These are phyloP conservation scores for Caradrina kadenii DNA, from an alignment of 2,888 invertebrate genomes.

Conservation along the genomic window DNA sequence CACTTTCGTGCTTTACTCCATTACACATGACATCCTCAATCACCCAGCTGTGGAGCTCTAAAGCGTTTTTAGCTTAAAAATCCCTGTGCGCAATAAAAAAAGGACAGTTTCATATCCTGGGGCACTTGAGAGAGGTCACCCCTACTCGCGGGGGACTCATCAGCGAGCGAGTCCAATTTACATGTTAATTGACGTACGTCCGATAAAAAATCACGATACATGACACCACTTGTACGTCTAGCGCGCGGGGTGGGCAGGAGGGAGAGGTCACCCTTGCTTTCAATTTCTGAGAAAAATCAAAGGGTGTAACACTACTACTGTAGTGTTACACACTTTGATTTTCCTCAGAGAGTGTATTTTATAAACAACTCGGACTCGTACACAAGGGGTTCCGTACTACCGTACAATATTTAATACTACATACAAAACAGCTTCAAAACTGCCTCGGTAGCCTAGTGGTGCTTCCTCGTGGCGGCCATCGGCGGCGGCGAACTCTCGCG, in stretches of 20 bases:
- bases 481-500: too few relatives aligned
- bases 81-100: constrained; percentile 14
- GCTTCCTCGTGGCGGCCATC: too few relatives aligned
- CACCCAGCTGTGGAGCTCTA: neutral
- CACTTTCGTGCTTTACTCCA: neutral
- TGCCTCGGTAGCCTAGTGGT: too few relatives aligned
- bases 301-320: too few relatives aligned
- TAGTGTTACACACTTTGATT: neutral
- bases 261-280: constrained; percentile 7
- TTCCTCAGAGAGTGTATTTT: constrained; percentile 1
- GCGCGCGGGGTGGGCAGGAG: neutral
- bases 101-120: neutral
- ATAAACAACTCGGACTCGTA: too few relatives aligned
- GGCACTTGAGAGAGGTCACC: constrained; percentile 32
- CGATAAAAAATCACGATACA: constrained; percentile 76
- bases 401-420: too few relatives aligned
- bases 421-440: too few relatives aligned
- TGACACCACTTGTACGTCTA: constrained; percentile 63
- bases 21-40: neutral
- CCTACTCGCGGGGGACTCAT: constrained; percentile 55
- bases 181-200: constrained; percentile 83
- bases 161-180: constrained; percentile 77
- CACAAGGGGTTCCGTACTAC: too few relatives aligned
- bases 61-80: constrained; percentile 31
- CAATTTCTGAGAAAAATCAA: too few relatives aligned